A percentile compares a stretch with the other conserved stretches of the same genome.
phyloP scores from a whole-genome alignment of 2,888 invertebrate species.

The Perizoma affinitatum region DNA sequence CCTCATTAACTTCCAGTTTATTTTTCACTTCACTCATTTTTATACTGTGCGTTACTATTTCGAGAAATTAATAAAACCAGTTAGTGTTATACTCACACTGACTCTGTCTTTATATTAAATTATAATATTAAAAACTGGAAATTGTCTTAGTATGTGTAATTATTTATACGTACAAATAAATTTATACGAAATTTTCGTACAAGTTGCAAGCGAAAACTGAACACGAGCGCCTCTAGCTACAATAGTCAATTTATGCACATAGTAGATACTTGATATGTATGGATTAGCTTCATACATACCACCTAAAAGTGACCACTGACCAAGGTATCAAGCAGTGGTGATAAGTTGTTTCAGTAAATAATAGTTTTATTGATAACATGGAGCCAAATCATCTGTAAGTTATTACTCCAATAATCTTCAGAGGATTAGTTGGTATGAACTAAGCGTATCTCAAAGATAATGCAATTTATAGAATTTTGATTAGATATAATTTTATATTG shows the following conservation, averaged over 20 bases:
- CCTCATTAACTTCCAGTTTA: slow-evolving; percentile 80
- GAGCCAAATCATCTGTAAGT: too few species aligned
- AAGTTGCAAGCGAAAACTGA: slow-evolving; percentile 9
- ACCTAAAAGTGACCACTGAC: background rate
- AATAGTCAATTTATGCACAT: background rate
- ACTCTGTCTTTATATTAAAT: too few species aligned
- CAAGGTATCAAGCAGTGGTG: too few species aligned
- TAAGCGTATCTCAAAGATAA: background rate
- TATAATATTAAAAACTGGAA: too few species aligned
- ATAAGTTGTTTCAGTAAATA: background rate
- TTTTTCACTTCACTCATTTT: slow-evolving; percentile 43
- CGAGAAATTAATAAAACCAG: background rate
- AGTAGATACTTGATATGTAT: background rate
- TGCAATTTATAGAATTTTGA: slow-evolving; percentile 1
- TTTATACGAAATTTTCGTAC: slow-evolving; percentile 5
- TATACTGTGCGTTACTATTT: background rate
- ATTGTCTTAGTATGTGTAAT: too few species aligned
- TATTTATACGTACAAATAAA: too few species aligned
- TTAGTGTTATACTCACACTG: too few species aligned
- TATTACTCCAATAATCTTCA: background rate
- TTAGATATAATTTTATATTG: background rate
- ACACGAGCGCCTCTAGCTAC: slow-evolving; percentile 3
- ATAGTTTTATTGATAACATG: background rate
- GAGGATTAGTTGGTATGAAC: background rate
- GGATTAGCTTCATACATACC: background rate